Evolutionary conservation across 2,113 vertebrate species (phyloP).

Genomic region (Tragelaphus imberbis): DNA sequence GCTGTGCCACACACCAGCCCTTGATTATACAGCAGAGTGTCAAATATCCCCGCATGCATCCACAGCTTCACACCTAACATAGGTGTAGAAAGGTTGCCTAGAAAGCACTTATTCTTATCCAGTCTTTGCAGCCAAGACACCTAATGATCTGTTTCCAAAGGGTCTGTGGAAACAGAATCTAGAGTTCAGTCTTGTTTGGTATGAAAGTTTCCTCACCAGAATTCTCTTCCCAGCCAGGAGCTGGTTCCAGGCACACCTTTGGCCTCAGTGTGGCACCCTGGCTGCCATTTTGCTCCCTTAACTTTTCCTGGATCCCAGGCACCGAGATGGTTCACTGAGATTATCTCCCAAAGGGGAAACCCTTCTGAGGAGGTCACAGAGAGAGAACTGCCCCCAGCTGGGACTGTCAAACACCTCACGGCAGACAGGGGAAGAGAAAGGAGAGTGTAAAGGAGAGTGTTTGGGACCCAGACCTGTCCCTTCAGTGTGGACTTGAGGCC

Average conservation of each 20-base stretch:
- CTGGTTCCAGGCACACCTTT: neutral
- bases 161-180: neutral
- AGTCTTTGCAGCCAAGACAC: neutral
- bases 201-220: neutral
- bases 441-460: neutral
- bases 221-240: neutral
- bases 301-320: neutral
- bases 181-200: neutral
- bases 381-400: constrained; percentile 14
- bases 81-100: neutral
- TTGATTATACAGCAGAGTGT: neutral
- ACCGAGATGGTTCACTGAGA: neutral
- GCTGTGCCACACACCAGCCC: neutral
- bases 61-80: neutral
- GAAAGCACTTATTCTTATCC: neutral
- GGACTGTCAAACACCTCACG: constrained; percentile 7
- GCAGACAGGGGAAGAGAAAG: neutral
- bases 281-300: neutral
- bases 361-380: constrained; percentile 30
- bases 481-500: constrained; percentile 47
- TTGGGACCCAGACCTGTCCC: neutral
- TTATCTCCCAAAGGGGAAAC: constrained; percentile 13
- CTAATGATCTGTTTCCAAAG: neutral
- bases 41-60: neutral
- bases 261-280: neutral